These are phyloP conservation scores for Protophormia terraenovae DNA, from an alignment of 2,888 invertebrate genomes.

Conservation along the genomic window DNA sequence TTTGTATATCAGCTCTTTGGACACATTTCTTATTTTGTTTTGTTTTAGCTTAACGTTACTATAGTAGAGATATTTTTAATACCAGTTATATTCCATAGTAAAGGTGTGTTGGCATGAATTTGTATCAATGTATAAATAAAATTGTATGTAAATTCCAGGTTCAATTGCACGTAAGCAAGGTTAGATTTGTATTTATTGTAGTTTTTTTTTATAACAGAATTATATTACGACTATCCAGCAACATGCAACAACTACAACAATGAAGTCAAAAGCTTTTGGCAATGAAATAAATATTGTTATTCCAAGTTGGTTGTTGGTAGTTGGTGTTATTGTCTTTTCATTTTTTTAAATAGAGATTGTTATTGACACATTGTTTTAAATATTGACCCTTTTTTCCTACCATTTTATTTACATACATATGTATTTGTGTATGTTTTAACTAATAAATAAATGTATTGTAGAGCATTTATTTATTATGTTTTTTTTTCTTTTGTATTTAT, in stretches of 20 bases:
- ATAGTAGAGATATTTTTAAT: not conserved
- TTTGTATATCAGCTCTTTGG: slow-evolving; percentile 31
- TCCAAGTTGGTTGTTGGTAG: not conserved
- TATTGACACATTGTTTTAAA: slow-evolving; percentile 58
- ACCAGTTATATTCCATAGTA: not conserved
- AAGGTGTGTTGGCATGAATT: not conserved
- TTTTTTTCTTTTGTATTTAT: slow-evolving; percentile 5
- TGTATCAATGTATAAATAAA: not conserved
- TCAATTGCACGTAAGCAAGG: slow-evolving; percentile 72
- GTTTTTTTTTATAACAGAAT: slow-evolving; percentile 56
- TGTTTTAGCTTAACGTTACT: slow-evolving; percentile 11
- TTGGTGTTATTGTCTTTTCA: not conserved
- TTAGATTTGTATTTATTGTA: slow-evolving; percentile 66
- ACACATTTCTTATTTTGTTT: too few relatives aligned
- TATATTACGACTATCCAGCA: not conserved
- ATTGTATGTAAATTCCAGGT: slow-evolving; percentile 63
- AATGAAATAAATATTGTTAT: slow-evolving; percentile 53
- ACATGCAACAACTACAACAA: not conserved
- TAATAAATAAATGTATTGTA: slow-evolving; percentile 38
- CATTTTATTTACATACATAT: not conserved
- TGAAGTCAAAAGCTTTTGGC: slow-evolving; percentile 38
- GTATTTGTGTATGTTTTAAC: not conserved
- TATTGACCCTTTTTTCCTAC: slow-evolving; percentile 34
- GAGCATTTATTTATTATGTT: slow-evolving; percentile 41
- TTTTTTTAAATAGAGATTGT: slow-evolving; percentile 45